These are phyloP conservation scores for Myotis planiceps DNA, from an alignment of 2,797 vertebrate genomes.

Conservation along the genomic window DNA sequence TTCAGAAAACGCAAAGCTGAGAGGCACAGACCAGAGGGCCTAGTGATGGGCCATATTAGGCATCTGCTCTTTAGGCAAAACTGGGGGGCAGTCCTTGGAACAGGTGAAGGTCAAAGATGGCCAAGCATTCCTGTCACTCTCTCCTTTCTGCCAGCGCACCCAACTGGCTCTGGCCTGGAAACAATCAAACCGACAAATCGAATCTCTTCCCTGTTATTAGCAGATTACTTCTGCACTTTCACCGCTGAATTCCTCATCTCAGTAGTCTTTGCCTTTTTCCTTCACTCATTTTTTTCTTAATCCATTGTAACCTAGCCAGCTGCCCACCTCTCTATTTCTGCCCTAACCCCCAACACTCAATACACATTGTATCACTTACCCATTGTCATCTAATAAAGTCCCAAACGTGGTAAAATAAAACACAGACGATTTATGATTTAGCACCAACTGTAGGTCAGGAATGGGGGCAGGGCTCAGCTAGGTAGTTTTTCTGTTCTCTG, in stretches of 20 bases:
- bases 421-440: neutral
- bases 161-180: neutral
- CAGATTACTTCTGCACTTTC: neutral
- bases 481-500: neutral
- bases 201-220: neutral
- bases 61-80: neutral
- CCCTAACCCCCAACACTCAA: neutral
- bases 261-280: neutral
- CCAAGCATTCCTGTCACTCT: neutral
- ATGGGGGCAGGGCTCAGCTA: neutral
- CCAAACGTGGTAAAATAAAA: neutral
- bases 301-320: neutral
- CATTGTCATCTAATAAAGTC: neutral
- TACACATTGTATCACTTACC: neutral
- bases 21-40: neutral
- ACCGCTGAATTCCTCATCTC: neutral
- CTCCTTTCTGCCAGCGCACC: neutral
- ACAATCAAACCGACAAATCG: neutral
- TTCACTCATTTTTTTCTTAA: neutral
- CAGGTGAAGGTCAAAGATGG: neutral
- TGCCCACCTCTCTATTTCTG: neutral
- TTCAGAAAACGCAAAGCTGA: neutral
- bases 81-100: neutral
- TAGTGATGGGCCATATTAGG: too few relatives aligned
- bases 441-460: neutral